Percentiles rank a stretch among this genome's conserved stretches.
These are phyloP conservation scores for Pentalonia nigronervosa DNA, from an alignment of 1,140 invertebrate genomes.

Conservation along the genomic window DNA sequence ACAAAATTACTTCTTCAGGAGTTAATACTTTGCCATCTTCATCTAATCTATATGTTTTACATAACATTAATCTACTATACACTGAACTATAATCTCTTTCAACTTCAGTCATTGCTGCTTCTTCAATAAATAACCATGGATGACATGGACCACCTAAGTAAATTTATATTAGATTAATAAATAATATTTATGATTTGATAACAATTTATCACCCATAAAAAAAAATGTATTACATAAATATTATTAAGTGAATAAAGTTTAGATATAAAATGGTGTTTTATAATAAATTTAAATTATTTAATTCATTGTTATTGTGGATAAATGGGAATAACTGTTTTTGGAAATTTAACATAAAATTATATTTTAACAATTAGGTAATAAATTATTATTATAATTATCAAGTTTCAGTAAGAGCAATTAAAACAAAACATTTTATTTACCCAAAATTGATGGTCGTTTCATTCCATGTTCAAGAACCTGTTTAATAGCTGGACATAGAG, in stretches of 20 bases:
- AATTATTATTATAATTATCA: too few relatives aligned
- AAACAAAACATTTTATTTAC: constrained; percentile 61
- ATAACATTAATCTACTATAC: constrained; percentile 94
- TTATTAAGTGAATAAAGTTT: too few relatives aligned
- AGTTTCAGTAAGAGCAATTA: not conserved
- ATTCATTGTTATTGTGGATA: too few relatives aligned
- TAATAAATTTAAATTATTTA: too few relatives aligned
- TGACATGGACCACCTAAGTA: constrained; percentile 86
- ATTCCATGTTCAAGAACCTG: constrained; percentile 96
- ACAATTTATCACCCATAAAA: not conserved
- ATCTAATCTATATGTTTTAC: constrained; percentile 97
- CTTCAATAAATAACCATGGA: constrained; percentile 99
- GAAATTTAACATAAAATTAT: too few relatives aligned
- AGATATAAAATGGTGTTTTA: too few relatives aligned
- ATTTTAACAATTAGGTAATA: too few relatives aligned
- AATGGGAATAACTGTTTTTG: too few relatives aligned
- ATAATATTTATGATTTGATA: not conserved
- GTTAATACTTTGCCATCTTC: constrained; percentile 99
- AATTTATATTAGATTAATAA: constrained; percentile 23
- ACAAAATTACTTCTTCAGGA: constrained; percentile 85
- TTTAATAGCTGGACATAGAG: constrained; percentile 92
- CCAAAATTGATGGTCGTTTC: constrained; percentile 82
- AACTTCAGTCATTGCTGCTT: constrained; percentile 93
- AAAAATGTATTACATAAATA: not conserved
- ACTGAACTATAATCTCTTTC: constrained; percentile 98